Percentiles rank a stretch among this genome's conserved stretches.
These are phyloP conservation scores for Cynaeus angustus DNA, from an alignment of 2,888 invertebrate species.

Conservation along the genomic window DNA sequence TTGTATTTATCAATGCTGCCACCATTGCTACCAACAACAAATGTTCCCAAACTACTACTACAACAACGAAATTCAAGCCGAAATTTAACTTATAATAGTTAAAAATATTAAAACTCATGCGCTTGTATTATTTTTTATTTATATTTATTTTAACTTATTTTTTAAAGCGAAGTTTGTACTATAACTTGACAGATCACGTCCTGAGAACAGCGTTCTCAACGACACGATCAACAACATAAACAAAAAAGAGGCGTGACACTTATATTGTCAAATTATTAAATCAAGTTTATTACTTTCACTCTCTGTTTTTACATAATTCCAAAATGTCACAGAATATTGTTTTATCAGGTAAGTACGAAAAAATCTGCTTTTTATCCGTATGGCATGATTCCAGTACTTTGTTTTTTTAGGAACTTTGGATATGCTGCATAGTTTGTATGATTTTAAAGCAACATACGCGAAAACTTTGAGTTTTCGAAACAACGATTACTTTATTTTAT, in stretches of 20 bases:
- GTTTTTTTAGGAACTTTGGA: conserved; percentile 78
- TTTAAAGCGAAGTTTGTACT: neutral
- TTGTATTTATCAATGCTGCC: neutral
- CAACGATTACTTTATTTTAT: conserved; percentile 86
- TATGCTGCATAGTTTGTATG: conserved; percentile 88
- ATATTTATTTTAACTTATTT: neutral
- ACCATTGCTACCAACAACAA: no score
- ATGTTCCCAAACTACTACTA: no score
- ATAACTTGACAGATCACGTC: conserved; percentile 25
- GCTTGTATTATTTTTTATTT: no score
- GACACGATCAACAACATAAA: conserved; percentile 58
- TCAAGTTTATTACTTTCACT: conserved; percentile 48
- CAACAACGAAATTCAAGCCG: no score
- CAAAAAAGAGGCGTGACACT: conserved; percentile 65
- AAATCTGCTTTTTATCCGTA: conserved; percentile 9
- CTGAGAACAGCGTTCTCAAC: conserved; percentile 8
- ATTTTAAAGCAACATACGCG: conserved; percentile 88
- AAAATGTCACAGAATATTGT: conserved; percentile 59
- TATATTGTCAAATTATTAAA: conserved; percentile 48
- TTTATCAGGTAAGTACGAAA: conserved; percentile 57
- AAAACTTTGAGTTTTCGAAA: conserved; percentile 88
- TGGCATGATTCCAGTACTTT: neutral
- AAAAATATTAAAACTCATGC: no score
- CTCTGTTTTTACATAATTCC: conserved; percentile 38
- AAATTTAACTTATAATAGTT: no score